Evolutionary conservation across 2,888 invertebrate species (phyloP), one percentile per base, ranked within the genome.

Genomic region (Scaptomyza parva): DNA sequence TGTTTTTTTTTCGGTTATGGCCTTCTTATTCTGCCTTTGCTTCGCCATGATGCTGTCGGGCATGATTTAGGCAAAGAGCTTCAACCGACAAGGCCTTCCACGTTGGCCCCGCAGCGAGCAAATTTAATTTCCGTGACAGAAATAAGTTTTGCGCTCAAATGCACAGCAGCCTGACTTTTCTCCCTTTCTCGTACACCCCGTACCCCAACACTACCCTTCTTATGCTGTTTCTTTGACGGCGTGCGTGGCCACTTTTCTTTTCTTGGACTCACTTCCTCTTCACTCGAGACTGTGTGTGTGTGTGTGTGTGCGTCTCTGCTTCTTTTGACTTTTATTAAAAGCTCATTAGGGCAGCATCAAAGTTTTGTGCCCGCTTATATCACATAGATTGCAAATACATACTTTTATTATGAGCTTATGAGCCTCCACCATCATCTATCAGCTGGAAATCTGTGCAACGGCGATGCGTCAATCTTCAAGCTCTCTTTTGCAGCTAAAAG

Each of bases 61-160:
- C 81, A 87, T 85, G 88, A 85, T 88, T 85, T 88, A 85, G 84
- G 86, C 88, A 86, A 76, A 72, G 73, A 74, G 74, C 74, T 60
- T 72, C 60, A 55, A 55, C 44, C 30, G 52, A 6, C 24, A 52
- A 70, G 79, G 62, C 79, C 73, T 80, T 79, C 82, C 82, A 70
- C 60, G 82, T 59, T 64, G 74, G 66, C 65, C 80, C 70, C 71
- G 75, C 53, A 79, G 88, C 85, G 73, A 87, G 83, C 86, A 85
- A 85, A 85, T 85, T 85, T 85, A 85, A 85, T 85, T 85, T 85
- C 85, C 85, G 85, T 85, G 85, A 85, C 85, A 88, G 88, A 85
- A 85, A 85, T 85, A 85, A 85, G 85, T 85, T 85, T 88, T 87
- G 78, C 85, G 87, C 88, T 87, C 75, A 85, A 88, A 82, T 85